Evolutionary conservation across 2,888 invertebrate genomes (phyloP).

Genomic region (Himalopsyche tibetana): DNA sequence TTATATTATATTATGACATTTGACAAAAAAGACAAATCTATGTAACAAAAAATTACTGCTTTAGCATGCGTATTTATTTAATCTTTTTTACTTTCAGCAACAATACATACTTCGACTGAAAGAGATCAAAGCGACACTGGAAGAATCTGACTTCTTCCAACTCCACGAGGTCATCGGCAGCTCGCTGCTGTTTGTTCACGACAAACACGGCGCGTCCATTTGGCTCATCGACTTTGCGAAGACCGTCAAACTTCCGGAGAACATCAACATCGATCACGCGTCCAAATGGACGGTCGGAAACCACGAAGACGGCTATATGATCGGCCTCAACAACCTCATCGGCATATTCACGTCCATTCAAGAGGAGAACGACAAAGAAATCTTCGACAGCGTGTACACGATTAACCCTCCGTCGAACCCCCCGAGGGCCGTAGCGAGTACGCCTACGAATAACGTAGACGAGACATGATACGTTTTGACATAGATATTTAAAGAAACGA

Average conservation of each 20-base stretch:
- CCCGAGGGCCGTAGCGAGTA: neutral
- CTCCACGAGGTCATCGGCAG: conserved; percentile 96
- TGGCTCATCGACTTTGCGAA: conserved; percentile 99
- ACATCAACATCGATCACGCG: conserved; percentile 85
- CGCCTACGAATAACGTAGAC: conserved; percentile 48
- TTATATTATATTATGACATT: too few species aligned
- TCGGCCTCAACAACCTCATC: conserved; percentile 93
- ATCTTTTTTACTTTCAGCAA: conserved; percentile 77
- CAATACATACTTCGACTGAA: conserved; percentile 91
- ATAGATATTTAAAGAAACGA: neutral
- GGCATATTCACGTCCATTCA: conserved; percentile 85
- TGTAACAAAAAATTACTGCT: neutral
- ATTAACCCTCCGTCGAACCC: conserved; percentile 35
- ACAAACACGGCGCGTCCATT: conserved; percentile 89
- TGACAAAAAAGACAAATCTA: too few species aligned
- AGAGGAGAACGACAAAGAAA: conserved; percentile 70
- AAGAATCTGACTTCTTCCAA: conserved; percentile 92
- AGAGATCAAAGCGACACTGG: conserved; percentile 88
- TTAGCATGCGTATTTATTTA: neutral
- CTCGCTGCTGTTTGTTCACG: conserved; percentile 96
- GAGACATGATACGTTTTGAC: conserved; percentile 53
- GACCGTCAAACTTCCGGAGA: conserved; percentile 88
- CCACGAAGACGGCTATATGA: conserved; percentile 97
- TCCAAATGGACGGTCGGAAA: conserved; percentile 95
- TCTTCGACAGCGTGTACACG: conserved; percentile 32